phyloP scores from a whole-genome alignment of 2,113 vertebrate genomes.

The Haemorhous mexicanus region DNA sequence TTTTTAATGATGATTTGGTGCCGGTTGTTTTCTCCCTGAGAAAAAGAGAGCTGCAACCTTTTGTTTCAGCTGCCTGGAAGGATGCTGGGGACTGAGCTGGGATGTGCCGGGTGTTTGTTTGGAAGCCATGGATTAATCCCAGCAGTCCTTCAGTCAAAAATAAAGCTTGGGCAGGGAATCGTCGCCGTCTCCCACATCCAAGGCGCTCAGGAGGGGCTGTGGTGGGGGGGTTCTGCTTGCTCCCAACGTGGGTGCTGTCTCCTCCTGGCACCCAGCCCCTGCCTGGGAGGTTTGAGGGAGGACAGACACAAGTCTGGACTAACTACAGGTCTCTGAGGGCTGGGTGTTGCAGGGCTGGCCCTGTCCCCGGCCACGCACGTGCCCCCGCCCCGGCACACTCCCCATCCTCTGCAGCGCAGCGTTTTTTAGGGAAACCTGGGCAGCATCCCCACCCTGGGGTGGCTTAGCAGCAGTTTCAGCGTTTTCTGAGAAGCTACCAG shows the following conservation, averaged over 20 bases:
- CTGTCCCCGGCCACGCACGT: background rate
- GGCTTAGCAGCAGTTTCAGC: background rate
- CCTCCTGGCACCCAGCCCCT: background rate
- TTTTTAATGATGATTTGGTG: background rate
- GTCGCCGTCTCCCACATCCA: slow-evolving; percentile 28
- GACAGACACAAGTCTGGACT: background rate
- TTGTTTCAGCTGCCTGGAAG: slow-evolving; percentile 27
- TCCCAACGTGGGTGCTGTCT: background rate
- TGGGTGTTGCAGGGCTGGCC: background rate
- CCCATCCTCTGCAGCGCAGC: background rate
- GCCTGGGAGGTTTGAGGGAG: background rate
- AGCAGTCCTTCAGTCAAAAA: background rate
- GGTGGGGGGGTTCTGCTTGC: background rate
- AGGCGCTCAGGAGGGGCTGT: background rate
- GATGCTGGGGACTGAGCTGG: background rate
- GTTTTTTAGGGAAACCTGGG: background rate
- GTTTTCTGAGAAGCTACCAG: slow-evolving; percentile 13
- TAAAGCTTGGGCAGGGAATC: slow-evolving; percentile 10
- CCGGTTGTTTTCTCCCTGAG: background rate
- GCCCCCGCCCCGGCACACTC: background rate
- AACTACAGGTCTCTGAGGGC: background rate
- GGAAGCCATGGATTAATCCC: slow-evolving; percentile 12
- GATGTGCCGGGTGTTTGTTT: background rate
- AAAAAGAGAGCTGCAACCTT: background rate
- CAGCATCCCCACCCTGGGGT: background rate